Conservation (phyloP, 1,140 invertebrate genomes). For the Drosophila asahinai region DNA sequence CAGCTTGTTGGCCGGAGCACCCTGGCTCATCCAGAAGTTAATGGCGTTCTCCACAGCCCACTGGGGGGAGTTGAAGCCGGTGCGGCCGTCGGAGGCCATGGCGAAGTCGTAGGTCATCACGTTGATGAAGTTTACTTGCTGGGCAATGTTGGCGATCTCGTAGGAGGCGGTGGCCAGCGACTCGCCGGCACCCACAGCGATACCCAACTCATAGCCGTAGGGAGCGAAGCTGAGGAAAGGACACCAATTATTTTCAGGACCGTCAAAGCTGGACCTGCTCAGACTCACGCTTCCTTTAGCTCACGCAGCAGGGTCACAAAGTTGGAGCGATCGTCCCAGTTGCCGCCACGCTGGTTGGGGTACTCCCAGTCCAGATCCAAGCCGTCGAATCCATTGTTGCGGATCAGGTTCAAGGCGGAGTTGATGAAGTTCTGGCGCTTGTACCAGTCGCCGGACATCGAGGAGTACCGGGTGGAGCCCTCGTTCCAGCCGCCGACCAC, state of each 20-base stretch:
- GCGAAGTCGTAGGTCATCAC: constrained; percentile 91
- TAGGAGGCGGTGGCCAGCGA: constrained; percentile 87
- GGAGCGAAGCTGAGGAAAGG: constrained; percentile 83
- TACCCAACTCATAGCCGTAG: constrained; percentile 86
- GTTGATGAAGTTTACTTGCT: constrained; percentile 88
- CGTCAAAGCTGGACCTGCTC: no score
- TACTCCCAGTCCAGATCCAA: constrained; percentile 94
- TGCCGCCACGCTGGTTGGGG: constrained; percentile 88
- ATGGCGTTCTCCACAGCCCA: constrained; percentile 82
- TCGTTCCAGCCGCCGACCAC: constrained; percentile 93
- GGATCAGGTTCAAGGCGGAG: constrained; percentile 87
- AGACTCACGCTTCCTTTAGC: constrained; percentile 85
- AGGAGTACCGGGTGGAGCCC: constrained; percentile 89
- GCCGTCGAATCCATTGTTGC: constrained; percentile 90
- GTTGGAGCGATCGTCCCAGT: constrained; percentile 86
- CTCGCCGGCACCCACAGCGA: constrained; percentile 87
- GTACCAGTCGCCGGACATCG: constrained; percentile 85
- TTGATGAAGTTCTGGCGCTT: constrained; percentile 87
- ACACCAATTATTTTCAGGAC: not conserved
- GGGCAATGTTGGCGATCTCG: constrained; percentile 86
- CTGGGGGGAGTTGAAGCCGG: constrained; percentile 88
- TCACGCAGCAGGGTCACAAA: constrained; percentile 87
- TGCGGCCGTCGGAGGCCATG: constrained; percentile 84
- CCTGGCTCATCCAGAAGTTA: constrained; percentile 79
- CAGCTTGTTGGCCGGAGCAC: constrained; percentile 86